These are phyloP conservation scores for Acyrthosiphon pisum DNA, from an alignment of 1,140 invertebrate genomes.

Conservation along the genomic window DNA sequence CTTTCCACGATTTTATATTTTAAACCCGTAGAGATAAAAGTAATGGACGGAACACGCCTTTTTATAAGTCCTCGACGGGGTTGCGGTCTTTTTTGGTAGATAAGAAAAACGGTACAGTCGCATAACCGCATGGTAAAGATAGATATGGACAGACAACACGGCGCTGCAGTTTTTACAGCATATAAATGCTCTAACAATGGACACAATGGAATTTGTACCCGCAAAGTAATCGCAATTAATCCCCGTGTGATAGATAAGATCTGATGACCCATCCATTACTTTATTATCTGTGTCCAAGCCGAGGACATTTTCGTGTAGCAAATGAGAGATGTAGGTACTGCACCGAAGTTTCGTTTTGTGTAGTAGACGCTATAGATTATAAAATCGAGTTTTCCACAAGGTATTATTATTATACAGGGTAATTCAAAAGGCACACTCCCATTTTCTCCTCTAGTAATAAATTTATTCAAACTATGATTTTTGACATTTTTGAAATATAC, in stretches of 20 bases:
- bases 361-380: neutral
- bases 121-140: neutral
- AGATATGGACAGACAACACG: neutral
- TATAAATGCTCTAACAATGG: neutral
- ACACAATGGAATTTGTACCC: neutral
- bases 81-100: neutral
- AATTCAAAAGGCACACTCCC: no score
- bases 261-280: neutral
- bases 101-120: neutral
- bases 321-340: neutral
- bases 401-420: neutral
- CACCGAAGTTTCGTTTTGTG: neutral
- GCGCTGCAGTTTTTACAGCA: neutral
- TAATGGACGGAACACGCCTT: neutral
- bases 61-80: neutral
- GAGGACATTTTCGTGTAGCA: neutral
- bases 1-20: neutral
- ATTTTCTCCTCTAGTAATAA: no score
- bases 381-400: neutral
- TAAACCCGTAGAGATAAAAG: neutral
- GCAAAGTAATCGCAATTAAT: conserved; percentile 11
- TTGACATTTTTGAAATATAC: no score
- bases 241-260: neutral
- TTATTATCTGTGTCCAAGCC: conserved; percentile 4
- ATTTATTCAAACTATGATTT: no score